Conservation (phyloP, 92 coral and sea anemone genomes). For the Ricordea florida region DNA sequence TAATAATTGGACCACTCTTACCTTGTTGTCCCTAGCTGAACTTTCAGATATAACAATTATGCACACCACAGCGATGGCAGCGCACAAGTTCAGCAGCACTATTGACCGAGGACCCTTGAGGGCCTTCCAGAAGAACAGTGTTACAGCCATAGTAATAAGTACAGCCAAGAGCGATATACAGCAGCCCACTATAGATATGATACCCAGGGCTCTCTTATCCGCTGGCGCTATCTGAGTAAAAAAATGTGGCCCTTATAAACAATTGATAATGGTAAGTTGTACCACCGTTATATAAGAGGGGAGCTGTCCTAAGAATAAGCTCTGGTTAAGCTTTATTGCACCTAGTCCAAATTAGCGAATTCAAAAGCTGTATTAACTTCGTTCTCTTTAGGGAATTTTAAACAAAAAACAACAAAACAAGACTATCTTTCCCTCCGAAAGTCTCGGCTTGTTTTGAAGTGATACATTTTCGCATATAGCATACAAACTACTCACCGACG, state of each 20-base stretch:
- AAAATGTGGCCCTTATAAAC: too few relatives aligned
- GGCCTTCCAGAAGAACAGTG: constrained; percentile 74
- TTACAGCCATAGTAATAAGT: constrained; percentile 68
- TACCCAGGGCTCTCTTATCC: constrained; percentile 64
- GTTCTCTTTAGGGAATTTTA: too few relatives aligned
- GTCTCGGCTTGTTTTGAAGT: too few relatives aligned
- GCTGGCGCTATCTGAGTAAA: constrained; percentile 7
- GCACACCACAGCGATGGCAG: constrained; percentile 77
- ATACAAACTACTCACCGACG: constrained; percentile 32
- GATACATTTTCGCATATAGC: too few relatives aligned
- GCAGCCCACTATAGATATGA: constrained; percentile 89
- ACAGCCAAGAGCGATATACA: constrained; percentile 89
- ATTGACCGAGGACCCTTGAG: constrained; percentile 75
- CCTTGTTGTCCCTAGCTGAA: constrained; percentile 77
- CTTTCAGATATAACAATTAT: constrained; percentile 84
- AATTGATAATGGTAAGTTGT: too few relatives aligned
- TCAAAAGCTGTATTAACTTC: too few relatives aligned
- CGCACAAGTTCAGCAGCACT: constrained; percentile 81
- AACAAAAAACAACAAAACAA: too few relatives aligned
- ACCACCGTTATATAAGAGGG: neutral
- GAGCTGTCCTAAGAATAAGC: too few relatives aligned
- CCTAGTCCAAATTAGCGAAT: too few relatives aligned
- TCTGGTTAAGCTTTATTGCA: too few relatives aligned
- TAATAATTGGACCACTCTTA: too few relatives aligned
- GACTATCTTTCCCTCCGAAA: too few relatives aligned